These are phyloP conservation scores for Rhamphomyia laevipes DNA, from an alignment of 2,888 invertebrate species.

Conservation along the genomic window DNA sequence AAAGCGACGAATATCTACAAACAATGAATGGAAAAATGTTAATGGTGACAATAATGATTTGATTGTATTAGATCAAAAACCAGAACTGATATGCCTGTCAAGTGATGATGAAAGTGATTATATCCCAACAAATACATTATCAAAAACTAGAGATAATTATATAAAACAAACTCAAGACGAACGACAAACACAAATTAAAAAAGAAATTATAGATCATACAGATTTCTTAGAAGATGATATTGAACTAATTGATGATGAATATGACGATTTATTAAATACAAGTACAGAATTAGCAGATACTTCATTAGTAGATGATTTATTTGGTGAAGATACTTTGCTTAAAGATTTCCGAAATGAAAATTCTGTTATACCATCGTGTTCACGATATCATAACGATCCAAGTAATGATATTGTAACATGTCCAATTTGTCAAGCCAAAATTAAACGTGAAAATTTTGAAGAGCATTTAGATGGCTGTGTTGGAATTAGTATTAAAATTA, in stretches of 20 bases:
- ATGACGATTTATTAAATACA: conserved; percentile 17
- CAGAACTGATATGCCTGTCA: conserved; percentile 8
- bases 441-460: conserved; percentile 25
- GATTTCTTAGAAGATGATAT: conserved; percentile 24
- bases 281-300: conserved; percentile 27
- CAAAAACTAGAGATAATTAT: background rate
- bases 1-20: conserved; percentile 19
- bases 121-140: background rate
- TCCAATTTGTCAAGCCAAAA: conserved; percentile 31
- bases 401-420: conserved; percentile 31
- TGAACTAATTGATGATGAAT: conserved; percentile 29
- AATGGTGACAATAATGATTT: background rate
- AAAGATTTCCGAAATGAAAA: conserved; percentile 31
- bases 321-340: conserved; percentile 29
- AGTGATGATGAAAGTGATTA: conserved; percentile 11
- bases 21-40: background rate
- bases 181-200: conserved; percentile 27
- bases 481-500: conserved; percentile 24
- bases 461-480: conserved; percentile 35
- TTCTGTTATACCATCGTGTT: conserved; percentile 23
- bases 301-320: conserved; percentile 30
- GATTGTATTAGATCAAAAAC: background rate
- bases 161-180: conserved; percentile 19
- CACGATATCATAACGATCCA: conserved; percentile 19
- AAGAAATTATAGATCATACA: conserved; percentile 29